Percentiles rank a stretch among this genome's conserved stretches.
Conservation (phyloP, 2,888 invertebrate genomes). For the Luffia ferchaultella region DNA sequence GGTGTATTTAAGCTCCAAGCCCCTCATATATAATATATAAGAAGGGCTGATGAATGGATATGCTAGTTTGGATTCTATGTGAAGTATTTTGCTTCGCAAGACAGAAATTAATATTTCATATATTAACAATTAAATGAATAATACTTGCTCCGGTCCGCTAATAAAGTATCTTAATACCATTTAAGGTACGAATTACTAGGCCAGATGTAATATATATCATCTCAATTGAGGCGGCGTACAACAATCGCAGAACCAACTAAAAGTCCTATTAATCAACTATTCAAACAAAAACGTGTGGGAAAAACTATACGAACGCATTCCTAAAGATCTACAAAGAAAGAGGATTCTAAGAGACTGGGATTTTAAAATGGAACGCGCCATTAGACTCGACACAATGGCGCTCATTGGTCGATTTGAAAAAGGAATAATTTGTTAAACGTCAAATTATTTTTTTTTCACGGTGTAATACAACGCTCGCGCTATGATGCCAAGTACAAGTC, state of each 20-base stretch:
- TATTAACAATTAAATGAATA: too few relatives aligned
- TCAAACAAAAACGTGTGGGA: constrained; percentile 58
- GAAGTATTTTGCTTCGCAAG: too few relatives aligned
- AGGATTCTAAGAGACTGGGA: constrained; percentile 65
- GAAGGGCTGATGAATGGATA: too few relatives aligned
- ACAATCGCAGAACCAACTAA: constrained; percentile 37
- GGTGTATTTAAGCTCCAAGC: too few relatives aligned
- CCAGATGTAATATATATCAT: background rate
- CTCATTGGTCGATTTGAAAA: constrained; percentile 67
- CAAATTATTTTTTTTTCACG: constrained; percentile 50
- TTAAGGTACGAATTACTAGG: too few relatives aligned
- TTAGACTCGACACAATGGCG: constrained; percentile 63
- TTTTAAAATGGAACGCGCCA: constrained; percentile 65
- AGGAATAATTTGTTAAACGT: constrained; percentile 68
- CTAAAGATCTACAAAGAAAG: constrained; percentile 61
- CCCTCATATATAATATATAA: too few relatives aligned
- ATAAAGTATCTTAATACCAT: too few relatives aligned
- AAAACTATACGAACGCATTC: constrained; percentile 56
- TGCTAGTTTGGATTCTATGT: too few relatives aligned
- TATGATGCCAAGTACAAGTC: constrained; percentile 24
- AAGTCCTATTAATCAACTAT: constrained; percentile 60
- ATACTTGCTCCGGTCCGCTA: too few relatives aligned
- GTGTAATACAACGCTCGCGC: constrained; percentile 56
- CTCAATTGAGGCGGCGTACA: constrained; percentile 12
- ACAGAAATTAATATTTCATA: too few relatives aligned